phyloP scores from a whole-genome alignment of 2,888 invertebrate species.

The Drosophila mettleri region DNA sequence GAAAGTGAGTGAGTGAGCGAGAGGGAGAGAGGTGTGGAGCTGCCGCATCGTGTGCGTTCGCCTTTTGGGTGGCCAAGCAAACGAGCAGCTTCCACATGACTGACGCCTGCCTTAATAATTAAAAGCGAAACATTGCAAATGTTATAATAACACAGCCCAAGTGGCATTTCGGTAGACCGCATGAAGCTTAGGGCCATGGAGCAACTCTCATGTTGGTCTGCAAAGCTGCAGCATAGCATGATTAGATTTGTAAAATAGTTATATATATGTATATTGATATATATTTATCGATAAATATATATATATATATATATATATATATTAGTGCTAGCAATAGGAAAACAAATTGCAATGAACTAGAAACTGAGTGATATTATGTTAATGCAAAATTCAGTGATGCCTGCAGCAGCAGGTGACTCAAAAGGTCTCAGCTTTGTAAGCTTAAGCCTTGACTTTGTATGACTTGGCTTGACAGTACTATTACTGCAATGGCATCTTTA shows the following conservation, averaged over 20 bases:
- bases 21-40: background rate
- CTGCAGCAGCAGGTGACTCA: no score
- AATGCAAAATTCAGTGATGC: background rate
- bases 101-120: slow-evolving; percentile 25
- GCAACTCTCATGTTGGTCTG: slow-evolving; percentile 2
- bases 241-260: no score
- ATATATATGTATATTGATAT: background rate
- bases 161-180: background rate
- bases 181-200: background rate
- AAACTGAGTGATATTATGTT: background rate
- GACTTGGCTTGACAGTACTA: no score
- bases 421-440: no score
- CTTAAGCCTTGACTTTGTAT: no score
- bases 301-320: background rate
- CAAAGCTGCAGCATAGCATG: background rate
- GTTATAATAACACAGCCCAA: slow-evolving; percentile 22
- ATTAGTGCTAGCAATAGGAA: background rate
- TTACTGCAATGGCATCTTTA: no score
- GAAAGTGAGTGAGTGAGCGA: background rate
- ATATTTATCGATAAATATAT: no score
- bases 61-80: slow-evolving; percentile 26
- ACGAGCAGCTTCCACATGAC: slow-evolving; percentile 35
- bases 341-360: background rate
- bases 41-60: slow-evolving; percentile 24
- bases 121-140: slow-evolving; percentile 18